A percentile compares a stretch with the other conserved stretches of the same genome.
Evolutionary conservation across 2,113 vertebrate species (phyloP).

Genomic region (Coregonus clupeaformis): DNA sequence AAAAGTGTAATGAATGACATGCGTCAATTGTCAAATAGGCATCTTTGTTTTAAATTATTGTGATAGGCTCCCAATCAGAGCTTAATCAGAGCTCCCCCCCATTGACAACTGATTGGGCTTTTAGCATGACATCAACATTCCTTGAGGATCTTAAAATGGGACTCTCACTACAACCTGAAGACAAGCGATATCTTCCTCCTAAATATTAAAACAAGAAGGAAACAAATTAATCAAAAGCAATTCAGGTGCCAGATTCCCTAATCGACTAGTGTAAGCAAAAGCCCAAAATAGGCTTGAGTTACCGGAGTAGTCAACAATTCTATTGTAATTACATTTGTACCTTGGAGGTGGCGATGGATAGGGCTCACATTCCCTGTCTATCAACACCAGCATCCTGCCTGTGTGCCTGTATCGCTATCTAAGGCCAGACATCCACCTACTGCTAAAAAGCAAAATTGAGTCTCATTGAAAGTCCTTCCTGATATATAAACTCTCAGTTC

Average conservation of each 20-base stretch:
- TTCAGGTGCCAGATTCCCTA: constrained; percentile 27
- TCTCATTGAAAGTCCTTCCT: constrained; percentile 42
- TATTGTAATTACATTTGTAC: constrained; percentile 68
- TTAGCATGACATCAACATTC: background rate
- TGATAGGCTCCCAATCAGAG: too few species aligned
- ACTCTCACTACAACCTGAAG: background rate
- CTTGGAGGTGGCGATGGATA: constrained; percentile 62
- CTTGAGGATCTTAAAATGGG: too few species aligned
- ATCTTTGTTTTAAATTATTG: too few species aligned
- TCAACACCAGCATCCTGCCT: constrained; percentile 31
- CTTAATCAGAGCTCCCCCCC: too few species aligned
- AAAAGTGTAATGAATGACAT: background rate
- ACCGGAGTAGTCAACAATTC: constrained; percentile 60
- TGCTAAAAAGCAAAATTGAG: constrained; percentile 42
- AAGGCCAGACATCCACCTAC: constrained; percentile 15
- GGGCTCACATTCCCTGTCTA: constrained; percentile 58
- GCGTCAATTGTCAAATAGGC: too few species aligned
- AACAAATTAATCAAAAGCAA: background rate
- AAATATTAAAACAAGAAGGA: background rate
- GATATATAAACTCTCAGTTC: constrained; percentile 33
- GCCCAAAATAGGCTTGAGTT: constrained; percentile 57
- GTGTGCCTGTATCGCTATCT: constrained; percentile 26
- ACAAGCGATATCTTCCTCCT: too few species aligned
- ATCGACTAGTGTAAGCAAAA: constrained; percentile 60
- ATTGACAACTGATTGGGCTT: background rate